Conservation (phyloP, 2,888 invertebrate species). For the Unio pictorum region DNA sequence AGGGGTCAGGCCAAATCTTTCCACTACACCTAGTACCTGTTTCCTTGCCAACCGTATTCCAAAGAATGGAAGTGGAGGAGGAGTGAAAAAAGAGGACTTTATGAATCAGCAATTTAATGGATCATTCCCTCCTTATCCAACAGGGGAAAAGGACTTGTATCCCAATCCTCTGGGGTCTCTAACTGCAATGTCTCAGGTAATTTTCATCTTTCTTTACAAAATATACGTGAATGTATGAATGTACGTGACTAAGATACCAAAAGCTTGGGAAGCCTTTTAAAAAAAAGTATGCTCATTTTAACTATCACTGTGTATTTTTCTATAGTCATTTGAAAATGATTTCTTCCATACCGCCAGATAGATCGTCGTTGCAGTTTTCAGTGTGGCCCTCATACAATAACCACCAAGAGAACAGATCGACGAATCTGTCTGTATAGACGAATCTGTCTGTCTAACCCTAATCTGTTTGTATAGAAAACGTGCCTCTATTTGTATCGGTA, state of each 20-base stretch:
- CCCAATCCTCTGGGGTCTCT: conserved; percentile 29
- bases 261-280: background rate
- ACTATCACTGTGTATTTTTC: conserved; percentile 9
- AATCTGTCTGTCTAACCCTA: too few species aligned
- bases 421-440: too few species aligned
- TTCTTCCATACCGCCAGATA: too few species aligned
- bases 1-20: conserved; percentile 54
- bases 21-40: conserved; percentile 61
- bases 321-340: background rate
- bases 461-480: too few species aligned
- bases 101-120: conserved; percentile 31
- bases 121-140: conserved; percentile 25
- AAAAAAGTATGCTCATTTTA: background rate
- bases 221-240: too few species aligned
- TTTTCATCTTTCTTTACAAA: background rate
- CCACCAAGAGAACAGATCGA: too few species aligned
- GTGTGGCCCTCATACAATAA: too few species aligned
- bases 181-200: conserved; percentile 44
- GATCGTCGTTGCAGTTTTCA: too few species aligned
- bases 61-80: conserved; percentile 12
- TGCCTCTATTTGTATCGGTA: too few species aligned
- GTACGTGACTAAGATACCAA: too few species aligned
- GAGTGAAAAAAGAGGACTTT: conserved; percentile 37
- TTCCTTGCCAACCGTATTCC: conserved; percentile 55
- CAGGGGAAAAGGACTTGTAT: conserved; percentile 23